phyloP scores from a whole-genome alignment of 2,888 invertebrate genomes.

The Leptinotarsa juncta region DNA sequence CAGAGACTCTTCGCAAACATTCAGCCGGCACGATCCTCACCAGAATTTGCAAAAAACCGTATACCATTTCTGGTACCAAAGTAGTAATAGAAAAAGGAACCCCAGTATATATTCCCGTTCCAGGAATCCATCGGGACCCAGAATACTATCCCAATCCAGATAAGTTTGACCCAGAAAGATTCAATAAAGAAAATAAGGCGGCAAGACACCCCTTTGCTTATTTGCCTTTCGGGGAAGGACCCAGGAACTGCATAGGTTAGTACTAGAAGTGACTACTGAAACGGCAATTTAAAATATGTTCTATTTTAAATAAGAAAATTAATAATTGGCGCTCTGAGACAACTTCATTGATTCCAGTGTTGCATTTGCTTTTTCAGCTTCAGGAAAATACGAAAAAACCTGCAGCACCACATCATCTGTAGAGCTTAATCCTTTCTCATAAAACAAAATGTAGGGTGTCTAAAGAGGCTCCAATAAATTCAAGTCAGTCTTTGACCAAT shows the following conservation, averaged over 20 bases:
- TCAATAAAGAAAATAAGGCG: conserved; percentile 67
- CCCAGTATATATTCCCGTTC: conserved; percentile 25
- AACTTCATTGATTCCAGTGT: too few species aligned
- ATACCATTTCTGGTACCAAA: conserved; percentile 42
- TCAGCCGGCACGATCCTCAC: conserved; percentile 40
- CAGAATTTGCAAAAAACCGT: conserved; percentile 43
- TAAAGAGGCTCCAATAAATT: too few species aligned
- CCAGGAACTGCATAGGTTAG: conserved; percentile 69
- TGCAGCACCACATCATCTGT: too few species aligned
- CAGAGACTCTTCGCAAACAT: conserved; percentile 48
- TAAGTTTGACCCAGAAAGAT: conserved; percentile 72
- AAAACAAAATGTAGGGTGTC: too few species aligned
- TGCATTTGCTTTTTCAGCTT: too few species aligned
- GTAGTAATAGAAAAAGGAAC: conserved; percentile 41
- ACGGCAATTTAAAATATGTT: too few species aligned
- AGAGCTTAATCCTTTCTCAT: too few species aligned
- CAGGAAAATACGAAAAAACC: too few species aligned
- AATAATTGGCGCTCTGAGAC: too few species aligned
- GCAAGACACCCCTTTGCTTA: conserved; percentile 40
- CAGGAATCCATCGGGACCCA: conserved; percentile 44
- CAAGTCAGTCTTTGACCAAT: too few species aligned
- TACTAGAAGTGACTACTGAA: not conserved
- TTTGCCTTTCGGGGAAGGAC: conserved; percentile 70
- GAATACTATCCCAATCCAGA: conserved; percentile 68
- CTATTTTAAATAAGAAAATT: too few species aligned